Evolutionary conservation across 2,797 vertebrate genomes (phyloP), one percentile per base, ranked within the genome.

Genomic region (Sphaeramia orbicularis): DNA sequence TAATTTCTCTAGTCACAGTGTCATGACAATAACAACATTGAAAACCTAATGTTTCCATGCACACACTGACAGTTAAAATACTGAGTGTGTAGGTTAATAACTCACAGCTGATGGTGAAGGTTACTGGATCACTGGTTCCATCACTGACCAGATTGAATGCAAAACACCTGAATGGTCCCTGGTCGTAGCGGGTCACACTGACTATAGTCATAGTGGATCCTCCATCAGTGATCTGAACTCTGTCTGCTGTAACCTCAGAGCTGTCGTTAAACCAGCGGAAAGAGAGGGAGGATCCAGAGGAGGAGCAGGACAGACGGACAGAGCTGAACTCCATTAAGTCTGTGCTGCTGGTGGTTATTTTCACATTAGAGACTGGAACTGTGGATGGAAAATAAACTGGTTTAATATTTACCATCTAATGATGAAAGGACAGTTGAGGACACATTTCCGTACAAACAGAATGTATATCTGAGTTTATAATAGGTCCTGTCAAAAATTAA

Each of bases 251-350:
- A 35, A 93, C 65, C 49, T 51, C 65, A n/a, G 83, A 83, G 71
- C 74, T 89, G 71, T 71, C 14, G 56, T 90, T 90, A 30, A 78
- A n/a, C 91, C 91, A 93, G n/a, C 56, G 65, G 70, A 78, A 87
- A 9, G 61, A 53, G 10, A 63, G 48, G 0, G 65, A 57, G 10
- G 80, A 71, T 24, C 21, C 21, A 24, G 21, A 24, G 21, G 21
- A 24, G 21, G 21, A 24, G 5, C 21, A 24, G 21, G 57, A 86
- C 52, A 91, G 69, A 2, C 24, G 21, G 47, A 78, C 81, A 0
- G 78, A 82, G 65, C 77, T 90, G 37, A 87, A 74, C 74, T 92
- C n/a, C 66, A 88, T 44, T 15, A 88, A 19, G 32, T 81, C 55
- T 19, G 66, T 84, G 18, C 0, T 45, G 37, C 6, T 84, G 30